Percentiles rank a stretch among this genome's conserved stretches.
Evolutionary conservation across 2,113 vertebrate genomes (phyloP).

Genomic region (Puntigrus tetrazona): DNA sequence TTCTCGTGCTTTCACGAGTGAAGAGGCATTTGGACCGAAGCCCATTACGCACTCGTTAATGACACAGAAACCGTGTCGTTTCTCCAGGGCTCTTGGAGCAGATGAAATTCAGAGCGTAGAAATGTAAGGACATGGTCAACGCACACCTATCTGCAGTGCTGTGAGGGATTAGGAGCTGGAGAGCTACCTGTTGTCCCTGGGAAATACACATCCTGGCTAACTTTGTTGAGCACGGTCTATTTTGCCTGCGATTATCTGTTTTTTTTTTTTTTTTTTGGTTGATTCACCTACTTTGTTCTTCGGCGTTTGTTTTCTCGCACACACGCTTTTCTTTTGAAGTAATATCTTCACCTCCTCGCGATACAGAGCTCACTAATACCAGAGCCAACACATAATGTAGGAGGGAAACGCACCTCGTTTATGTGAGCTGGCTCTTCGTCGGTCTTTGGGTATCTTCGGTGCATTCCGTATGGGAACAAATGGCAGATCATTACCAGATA

Average conservation of each 20-base stretch:
- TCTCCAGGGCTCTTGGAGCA: conserved; percentile 45
- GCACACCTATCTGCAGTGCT: conserved; percentile 22
- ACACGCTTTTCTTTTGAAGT: not conserved
- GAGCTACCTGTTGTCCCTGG: conserved; percentile 38
- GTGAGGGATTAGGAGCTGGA: conserved; percentile 8
- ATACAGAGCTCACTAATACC: not conserved
- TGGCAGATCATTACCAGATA: not conserved
- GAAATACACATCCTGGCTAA: conserved; percentile 3
- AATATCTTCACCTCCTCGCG: not conserved
- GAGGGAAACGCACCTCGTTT: not conserved
- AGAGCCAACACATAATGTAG: not conserved
- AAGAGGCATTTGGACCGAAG: conserved; percentile 59
- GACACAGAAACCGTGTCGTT: conserved; percentile 52
- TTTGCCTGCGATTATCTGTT: not conserved
- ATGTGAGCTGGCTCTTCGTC: not conserved
- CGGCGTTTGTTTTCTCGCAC: no score
- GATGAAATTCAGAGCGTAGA: conserved; percentile 26
- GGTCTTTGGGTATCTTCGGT: not conserved
- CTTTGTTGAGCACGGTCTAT: not conserved
- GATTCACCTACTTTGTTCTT: conserved; percentile 1
- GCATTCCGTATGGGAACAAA: not conserved
- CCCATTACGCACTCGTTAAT: conserved; percentile 62
- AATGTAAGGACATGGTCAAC: conserved; percentile 22
- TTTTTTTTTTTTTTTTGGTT: not conserved
- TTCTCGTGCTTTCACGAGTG: conserved; percentile 43